Percentiles rank a stretch among this genome's conserved stretches.
Evolutionary conservation across 1,140 invertebrate genomes (phyloP).

Genomic region (Drosophila triauraria): DNA sequence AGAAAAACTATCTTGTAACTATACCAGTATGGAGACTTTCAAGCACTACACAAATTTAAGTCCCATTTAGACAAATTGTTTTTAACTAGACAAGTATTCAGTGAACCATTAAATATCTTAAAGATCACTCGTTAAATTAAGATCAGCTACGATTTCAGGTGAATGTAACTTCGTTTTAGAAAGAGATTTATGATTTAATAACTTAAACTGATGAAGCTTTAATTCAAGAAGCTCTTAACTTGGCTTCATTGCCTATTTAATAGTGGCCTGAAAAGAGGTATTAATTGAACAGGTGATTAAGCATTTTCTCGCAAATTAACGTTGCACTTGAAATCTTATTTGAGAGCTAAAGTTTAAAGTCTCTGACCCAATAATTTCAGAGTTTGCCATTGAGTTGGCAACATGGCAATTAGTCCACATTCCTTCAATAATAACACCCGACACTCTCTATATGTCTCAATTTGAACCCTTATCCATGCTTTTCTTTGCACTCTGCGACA

Average conservation of each 20-base stretch:
- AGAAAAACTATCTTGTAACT: neutral
- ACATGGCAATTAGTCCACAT: conserved; percentile 19
- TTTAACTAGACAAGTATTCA: neutral
- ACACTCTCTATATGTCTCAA: conserved; percentile 27
- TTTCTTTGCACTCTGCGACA: conserved; percentile 1
- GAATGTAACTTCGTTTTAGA: conserved; percentile 5
- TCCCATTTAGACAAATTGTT: neutral
- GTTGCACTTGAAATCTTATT: neutral
- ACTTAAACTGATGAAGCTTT: neutral
- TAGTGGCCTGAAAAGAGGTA: neutral
- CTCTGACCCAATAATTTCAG: conserved; percentile 28
- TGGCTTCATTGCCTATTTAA: neutral
- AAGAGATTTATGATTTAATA: conserved; percentile 19
- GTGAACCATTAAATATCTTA: neutral
- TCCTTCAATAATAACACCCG: conserved; percentile 32
- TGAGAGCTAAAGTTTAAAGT: neutral
- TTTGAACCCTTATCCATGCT: conserved; percentile 19
- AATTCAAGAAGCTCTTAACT: neutral
- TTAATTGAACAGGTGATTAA: neutral
- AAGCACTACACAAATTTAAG: neutral
- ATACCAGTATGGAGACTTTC: neutral
- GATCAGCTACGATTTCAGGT: neutral
- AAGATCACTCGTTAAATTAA: neutral
- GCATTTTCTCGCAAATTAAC: neutral
- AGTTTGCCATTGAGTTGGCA: conserved; percentile 5